Evolutionary conservation across 1,140 invertebrate species (phyloP).

Genomic region (Idris sp.): DNA sequence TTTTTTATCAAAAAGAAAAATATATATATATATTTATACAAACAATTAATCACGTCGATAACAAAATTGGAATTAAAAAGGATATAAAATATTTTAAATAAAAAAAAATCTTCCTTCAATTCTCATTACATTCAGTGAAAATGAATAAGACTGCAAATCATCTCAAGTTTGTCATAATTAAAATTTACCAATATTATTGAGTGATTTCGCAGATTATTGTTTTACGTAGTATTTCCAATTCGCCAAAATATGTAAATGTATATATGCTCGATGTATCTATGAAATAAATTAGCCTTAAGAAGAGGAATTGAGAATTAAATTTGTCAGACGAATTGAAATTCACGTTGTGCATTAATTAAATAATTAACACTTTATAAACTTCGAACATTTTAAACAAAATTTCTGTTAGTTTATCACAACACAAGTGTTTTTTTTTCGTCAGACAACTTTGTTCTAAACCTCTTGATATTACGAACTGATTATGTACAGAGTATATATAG

Average conservation of each 20-base stretch:
- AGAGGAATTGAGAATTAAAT: slow-evolving; percentile 13
- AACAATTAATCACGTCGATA: no score
- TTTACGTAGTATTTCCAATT: slow-evolving; percentile 70
- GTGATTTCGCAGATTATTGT: slow-evolving; percentile 15
- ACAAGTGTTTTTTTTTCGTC: neutral
- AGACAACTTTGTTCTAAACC: slow-evolving; percentile 5
- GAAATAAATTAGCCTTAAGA: slow-evolving; percentile 49
- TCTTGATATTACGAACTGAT: slow-evolving; percentile 49
- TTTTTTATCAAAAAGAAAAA: no score
- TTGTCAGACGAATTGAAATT: neutral
- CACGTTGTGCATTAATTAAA: no score
- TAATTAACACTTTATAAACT: no score
- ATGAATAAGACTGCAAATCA: slow-evolving; percentile 1
- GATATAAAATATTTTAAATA: no score
- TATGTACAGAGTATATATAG: slow-evolving; percentile 64
- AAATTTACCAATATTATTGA: slow-evolving; percentile 31
- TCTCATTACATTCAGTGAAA: no score
- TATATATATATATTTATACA: no score
- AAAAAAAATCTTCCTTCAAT: no score
- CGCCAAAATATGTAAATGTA: slow-evolving; percentile 73
- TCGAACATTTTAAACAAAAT: no score
- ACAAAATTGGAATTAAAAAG: no score
- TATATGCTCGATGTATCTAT: slow-evolving; percentile 63
- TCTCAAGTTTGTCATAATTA: slow-evolving; percentile 46
- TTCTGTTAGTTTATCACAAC: no score